phyloP scores from a whole-genome alignment of 2,888 invertebrate genomes.

The Cephus pulcher region DNA sequence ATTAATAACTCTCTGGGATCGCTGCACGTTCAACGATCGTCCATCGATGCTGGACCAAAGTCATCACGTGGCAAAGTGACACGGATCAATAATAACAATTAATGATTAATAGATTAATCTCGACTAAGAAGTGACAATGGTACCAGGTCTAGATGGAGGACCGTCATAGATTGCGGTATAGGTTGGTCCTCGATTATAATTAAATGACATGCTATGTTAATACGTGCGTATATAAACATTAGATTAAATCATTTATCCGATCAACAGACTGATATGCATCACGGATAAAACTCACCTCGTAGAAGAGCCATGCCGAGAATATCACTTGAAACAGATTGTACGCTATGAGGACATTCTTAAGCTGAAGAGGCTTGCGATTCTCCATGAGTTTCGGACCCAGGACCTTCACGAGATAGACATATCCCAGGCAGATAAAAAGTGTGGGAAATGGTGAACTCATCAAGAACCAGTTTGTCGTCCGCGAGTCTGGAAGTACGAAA shows the following conservation, averaged over 20 bases:
- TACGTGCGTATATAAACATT: too few relatives aligned
- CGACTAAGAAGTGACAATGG: neutral
- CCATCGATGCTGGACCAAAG: neutral
- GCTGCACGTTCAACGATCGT: neutral
- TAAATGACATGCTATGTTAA: neutral
- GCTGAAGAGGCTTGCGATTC: conserved; percentile 88
- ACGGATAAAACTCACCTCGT: conserved; percentile 77
- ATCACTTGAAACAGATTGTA: conserved; percentile 92
- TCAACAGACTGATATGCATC: neutral
- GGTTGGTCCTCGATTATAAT: neutral
- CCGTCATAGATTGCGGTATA: neutral
- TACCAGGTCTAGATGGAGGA: neutral
- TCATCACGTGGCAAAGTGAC: neutral
- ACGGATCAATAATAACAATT: neutral
- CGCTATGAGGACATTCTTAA: conserved; percentile 80
- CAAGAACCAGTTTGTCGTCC: conserved; percentile 92
- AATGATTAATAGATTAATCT: neutral
- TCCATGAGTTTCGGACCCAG: conserved; percentile 92
- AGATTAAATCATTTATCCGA: neutral
- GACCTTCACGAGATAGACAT: conserved; percentile 91
- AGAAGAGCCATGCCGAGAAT: conserved; percentile 91
- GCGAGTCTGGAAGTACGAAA: conserved; percentile 73
- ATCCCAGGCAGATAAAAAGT: conserved; percentile 87
- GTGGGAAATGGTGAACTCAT: conserved; percentile 96
- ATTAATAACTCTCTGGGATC: neutral